Conservation (phyloP, 2,797 vertebrate species). For the Danio tinwini region DNA sequence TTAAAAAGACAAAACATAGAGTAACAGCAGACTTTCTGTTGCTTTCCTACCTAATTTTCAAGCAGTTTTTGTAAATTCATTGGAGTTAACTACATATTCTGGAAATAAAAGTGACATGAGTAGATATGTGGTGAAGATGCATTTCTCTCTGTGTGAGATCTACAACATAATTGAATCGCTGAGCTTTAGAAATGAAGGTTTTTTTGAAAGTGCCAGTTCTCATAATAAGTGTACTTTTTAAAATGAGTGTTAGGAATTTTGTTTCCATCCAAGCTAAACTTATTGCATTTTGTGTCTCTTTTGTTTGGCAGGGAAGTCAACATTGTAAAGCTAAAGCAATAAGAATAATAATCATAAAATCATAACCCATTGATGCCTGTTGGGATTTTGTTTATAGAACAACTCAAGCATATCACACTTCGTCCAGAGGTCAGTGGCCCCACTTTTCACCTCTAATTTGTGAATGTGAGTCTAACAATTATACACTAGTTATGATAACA, state of each 20-base stretch:
- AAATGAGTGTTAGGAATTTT: not conserved
- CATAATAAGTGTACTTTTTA: slow-evolving; percentile 20
- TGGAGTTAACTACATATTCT: not conserved
- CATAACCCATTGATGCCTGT: not conserved
- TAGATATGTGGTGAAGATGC: not conserved
- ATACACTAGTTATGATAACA: slow-evolving; percentile 42
- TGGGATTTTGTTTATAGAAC: not conserved
- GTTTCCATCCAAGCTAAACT: slow-evolving; percentile 13
- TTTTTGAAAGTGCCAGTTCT: not conserved
- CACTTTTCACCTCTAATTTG: slow-evolving; percentile 41
- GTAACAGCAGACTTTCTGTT: not conserved
- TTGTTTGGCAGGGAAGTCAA: slow-evolving; percentile 21
- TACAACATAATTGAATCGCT: slow-evolving; percentile 22
- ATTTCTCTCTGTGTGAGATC: slow-evolving; percentile 26
- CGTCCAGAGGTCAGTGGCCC: slow-evolving; percentile 33
- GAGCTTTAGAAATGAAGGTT: not conserved
- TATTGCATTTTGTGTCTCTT: not conserved
- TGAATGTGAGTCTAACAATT: slow-evolving; percentile 27
- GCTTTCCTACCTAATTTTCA: not conserved
- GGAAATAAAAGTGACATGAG: slow-evolving; percentile 24
- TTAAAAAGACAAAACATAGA: not conserved
- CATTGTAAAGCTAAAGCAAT: not conserved
- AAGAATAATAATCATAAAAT: not conserved
- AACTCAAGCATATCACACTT: not conserved
- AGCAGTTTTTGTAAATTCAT: slow-evolving; percentile 19